Evolutionary conservation across 2,888 invertebrate species (phyloP).

Genomic region (Meiosimyza decipiens): DNA sequence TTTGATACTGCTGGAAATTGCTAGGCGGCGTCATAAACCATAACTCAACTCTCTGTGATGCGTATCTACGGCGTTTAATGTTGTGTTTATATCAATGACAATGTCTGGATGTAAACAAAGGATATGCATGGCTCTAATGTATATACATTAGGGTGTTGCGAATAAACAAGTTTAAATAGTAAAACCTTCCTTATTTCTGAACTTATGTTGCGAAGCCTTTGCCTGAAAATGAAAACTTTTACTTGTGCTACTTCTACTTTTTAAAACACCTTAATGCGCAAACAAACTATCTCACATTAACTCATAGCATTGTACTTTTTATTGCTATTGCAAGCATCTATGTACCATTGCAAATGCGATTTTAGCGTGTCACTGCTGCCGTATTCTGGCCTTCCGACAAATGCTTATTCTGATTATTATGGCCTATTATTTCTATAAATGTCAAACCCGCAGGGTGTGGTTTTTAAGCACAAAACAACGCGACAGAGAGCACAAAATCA

Average conservation of each 20-base stretch:
- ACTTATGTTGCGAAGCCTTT: no score
- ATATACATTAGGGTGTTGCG: no score
- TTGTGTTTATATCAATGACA: constrained; percentile 37
- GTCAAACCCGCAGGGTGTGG: constrained; percentile 41
- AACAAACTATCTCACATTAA: no score
- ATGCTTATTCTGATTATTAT: constrained; percentile 46
- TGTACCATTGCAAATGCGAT: constrained; percentile 53
- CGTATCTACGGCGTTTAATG: neutral
- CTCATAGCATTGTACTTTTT: constrained; percentile 45
- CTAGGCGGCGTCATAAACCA: no score
- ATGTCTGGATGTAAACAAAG: constrained; percentile 50
- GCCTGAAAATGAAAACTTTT: no score
- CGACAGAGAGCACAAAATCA: constrained; percentile 7
- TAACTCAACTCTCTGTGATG: no score
- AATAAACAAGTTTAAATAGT: no score
- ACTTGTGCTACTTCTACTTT: no score
- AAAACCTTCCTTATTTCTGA: no score
- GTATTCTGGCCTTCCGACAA: constrained; percentile 7
- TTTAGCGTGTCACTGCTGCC: constrained; percentile 52
- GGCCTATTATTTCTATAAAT: constrained; percentile 38
- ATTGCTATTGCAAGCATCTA: constrained; percentile 54
- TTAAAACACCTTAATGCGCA: no score
- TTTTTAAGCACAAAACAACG: constrained; percentile 19
- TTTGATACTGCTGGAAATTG: no score
- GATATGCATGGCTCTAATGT: constrained; percentile 13